Evolutionary conservation across 2,888 invertebrate genomes (phyloP).

Genomic region (Helobdella robusta): DNA sequence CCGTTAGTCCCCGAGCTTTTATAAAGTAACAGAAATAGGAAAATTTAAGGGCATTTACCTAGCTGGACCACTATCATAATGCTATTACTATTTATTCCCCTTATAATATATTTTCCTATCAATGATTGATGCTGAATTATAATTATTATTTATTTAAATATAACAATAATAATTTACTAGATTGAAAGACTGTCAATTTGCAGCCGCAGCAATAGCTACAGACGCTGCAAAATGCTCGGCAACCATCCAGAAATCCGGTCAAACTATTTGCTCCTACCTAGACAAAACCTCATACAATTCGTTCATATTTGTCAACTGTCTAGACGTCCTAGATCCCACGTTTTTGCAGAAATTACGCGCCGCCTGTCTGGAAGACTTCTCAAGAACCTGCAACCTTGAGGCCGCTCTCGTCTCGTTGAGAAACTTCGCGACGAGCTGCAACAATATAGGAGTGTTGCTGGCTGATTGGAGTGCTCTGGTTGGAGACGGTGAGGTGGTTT

Average conservation of each 20-base stretch:
- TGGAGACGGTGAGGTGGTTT: not conserved
- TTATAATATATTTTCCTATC: too few species aligned
- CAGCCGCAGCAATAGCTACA: too few species aligned
- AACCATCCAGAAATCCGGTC: not conserved
- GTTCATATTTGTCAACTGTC: slow-evolving; percentile 1
- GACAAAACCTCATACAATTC: not conserved
- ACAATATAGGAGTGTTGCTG: slow-evolving; percentile 1
- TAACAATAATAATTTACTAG: too few species aligned
- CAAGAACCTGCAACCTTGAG: not conserved
- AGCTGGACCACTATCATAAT: too few species aligned
- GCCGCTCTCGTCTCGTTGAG: not conserved
- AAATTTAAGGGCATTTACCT: too few species aligned
- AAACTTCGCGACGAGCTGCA: slow-evolving; percentile 4
- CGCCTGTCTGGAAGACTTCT: not conserved
- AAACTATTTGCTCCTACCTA: not conserved
- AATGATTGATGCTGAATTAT: too few species aligned
- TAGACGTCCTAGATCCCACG: not conserved
- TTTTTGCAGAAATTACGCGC: slow-evolving; percentile 1
- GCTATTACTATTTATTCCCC: too few species aligned
- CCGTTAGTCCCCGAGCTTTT: too few species aligned
- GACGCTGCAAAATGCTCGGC: too few species aligned
- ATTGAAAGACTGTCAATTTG: too few species aligned
- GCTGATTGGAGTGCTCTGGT: not conserved
- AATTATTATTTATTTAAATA: too few species aligned
- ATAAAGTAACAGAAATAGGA: too few species aligned